Evolutionary conservation across 1,140 invertebrate genomes (phyloP), one percentile per base, ranked within the genome.

Genomic region (Sitobion miscanthi): DNA sequence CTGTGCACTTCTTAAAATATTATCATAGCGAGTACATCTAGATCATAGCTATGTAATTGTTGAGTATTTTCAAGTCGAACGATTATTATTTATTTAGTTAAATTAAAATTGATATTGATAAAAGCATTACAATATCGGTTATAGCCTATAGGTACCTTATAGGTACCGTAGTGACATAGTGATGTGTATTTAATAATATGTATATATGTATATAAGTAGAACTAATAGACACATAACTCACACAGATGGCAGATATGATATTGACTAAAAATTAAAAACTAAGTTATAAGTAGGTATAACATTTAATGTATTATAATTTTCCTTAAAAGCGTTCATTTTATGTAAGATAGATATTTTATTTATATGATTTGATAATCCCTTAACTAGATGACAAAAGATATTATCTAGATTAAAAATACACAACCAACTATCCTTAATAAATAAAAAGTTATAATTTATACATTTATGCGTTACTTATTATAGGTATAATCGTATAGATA

Each of bases 61-160:
- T 25, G 1, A n/a, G 14, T n/a, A 69, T 17, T 69, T 69, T 69
- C 14, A 69, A n/a, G 62, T n/a, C 30, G 14, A 69, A n/a, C 30
- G 9, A 30, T 69, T n/a, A 77, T n/a, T n/a, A 17, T 77, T n/a
- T 77, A n/a, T 77, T n/a, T 17, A n/a, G 20, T 77, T 77, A 77
- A n/a, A 77, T n/a, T 17, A n/a, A 77, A 77, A 77, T 77, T 77
- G 62, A 77, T 77, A 77, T 77, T 77, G 62, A 77, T 77, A n/a
- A 77, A 77, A 77, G n/a, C 3, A 77, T n/a, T 69, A 62, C 14
- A n/a, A 77, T 77, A 77, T 77, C 14, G 30, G 30, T 77, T 77
- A n/a, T 52, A 52, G 14, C 49, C 14, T 52, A 52, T n/a, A 69
- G 62, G 62, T 17, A 0, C 20, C 49, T 17, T 52, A 20, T 52